These are phyloP conservation scores for Myathropa florea DNA, from an alignment of 2,888 invertebrate genomes.

Conservation along the genomic window DNA sequence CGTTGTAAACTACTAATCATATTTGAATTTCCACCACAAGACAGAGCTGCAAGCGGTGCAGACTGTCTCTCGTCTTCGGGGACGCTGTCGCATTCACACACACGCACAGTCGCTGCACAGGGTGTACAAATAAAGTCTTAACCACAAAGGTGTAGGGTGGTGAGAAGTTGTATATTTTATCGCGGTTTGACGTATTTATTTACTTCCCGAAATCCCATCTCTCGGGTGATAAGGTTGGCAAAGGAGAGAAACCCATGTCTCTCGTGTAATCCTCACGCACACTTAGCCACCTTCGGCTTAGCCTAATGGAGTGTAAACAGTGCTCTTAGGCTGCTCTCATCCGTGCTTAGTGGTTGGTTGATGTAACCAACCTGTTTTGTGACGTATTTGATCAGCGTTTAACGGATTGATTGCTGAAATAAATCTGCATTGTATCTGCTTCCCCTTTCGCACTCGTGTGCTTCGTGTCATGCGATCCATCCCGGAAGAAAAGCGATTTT, in stretches of 20 bases:
- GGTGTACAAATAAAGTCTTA: neutral
- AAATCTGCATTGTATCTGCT: slow-evolving; percentile 1
- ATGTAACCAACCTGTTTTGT: slow-evolving; percentile 33
- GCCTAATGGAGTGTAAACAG: slow-evolving; percentile 38
- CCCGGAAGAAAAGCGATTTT: slow-evolving; percentile 16
- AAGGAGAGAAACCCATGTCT: slow-evolving; percentile 31
- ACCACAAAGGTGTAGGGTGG: slow-evolving; percentile 10
- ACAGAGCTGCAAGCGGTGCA: neutral
- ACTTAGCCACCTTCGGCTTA: neutral
- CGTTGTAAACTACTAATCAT: slow-evolving; percentile 70
- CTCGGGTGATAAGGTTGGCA: slow-evolving; percentile 48
- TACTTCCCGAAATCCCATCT: slow-evolving; percentile 68
- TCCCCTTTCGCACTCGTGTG: neutral
- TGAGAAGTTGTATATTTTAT: slow-evolving; percentile 69
- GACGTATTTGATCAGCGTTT: slow-evolving; percentile 31
- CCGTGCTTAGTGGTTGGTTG: neutral
- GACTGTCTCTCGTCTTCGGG: no score
- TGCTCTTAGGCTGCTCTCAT: neutral
- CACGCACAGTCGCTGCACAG: neutral
- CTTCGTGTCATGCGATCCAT: neutral
- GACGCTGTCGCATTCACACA: neutral
- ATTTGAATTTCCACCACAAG: slow-evolving; percentile 61
- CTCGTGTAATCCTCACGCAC: slow-evolving; percentile 30
- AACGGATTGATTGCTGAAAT: slow-evolving; percentile 40
- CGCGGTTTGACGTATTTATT: slow-evolving; percentile 69